Evolutionary conservation across 30 jellyfish, hydroid and myxozoan species (phyloP), one percentile per base, ranked within the genome.

Genomic region (Catostylus mosaicus): DNA sequence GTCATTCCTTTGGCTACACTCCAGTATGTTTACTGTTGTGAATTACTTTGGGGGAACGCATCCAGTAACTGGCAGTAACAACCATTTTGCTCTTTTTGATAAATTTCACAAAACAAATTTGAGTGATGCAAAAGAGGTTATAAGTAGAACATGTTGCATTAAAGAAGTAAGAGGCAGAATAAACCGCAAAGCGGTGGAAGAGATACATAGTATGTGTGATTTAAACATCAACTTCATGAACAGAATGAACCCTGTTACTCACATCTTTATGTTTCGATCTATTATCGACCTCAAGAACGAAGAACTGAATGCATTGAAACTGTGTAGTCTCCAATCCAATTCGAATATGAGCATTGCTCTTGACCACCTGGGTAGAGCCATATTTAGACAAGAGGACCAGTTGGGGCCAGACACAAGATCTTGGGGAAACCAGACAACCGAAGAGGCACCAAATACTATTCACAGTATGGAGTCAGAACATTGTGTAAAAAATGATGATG

Each of bases 1-100:
- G 2, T 84, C 95, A 12, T 63, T 71, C 47, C 88, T 83, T 1
- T 84, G 87, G 88, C 66, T 84, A 36, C 26, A 73, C 18, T 3
- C 74, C 85, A 74, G 14, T 50, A 23, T 18, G 26, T 1, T 8
- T 24, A 30, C 33, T 11, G 34, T 2, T 18, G 27, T 31, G 8
- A 67, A 16, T 29, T 40, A 14, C 20, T 45, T 19, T 14, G 32
- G 26, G 57, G 24, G n/a, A 20, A 20, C 19, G 4, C 77, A 77
- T 36, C 89, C 89, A n/a, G 89, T 62, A 22, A 78, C 81, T 2
- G 78, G 73, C 8, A 78, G 80, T 32, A 20, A 64, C 29, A 30
- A 20, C n/a, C n/a, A 54, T 12, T 30, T 78, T 27, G 78, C 81
- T 18, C 50, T 78, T 24, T 78, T 62, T 78, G 81, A 78, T 45